These are phyloP conservation scores for Manis pentadactyla DNA, from an alignment of 2,797 vertebrate genomes.

Conservation along the genomic window DNA sequence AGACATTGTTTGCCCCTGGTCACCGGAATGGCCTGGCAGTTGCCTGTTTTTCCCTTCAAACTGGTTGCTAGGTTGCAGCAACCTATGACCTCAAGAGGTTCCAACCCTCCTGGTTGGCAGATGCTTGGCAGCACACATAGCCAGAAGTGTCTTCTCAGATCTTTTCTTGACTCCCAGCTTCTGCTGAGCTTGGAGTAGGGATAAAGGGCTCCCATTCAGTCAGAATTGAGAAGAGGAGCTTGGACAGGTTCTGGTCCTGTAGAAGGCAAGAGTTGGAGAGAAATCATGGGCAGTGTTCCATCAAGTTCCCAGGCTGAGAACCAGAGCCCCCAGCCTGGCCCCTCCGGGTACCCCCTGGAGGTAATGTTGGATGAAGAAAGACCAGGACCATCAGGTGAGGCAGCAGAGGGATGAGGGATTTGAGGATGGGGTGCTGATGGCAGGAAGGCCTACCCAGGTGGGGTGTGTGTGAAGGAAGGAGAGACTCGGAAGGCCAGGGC, in stretches of 20 bases:
- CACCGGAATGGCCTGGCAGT: too few relatives aligned
- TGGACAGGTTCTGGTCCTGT: background rate
- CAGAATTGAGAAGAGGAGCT: background rate
- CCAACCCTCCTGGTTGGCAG: too few relatives aligned
- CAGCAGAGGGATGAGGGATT: background rate
- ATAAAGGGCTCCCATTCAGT: too few relatives aligned
- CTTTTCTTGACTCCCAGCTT: too few relatives aligned
- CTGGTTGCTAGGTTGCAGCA: too few relatives aligned
- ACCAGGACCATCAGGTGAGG: constrained; percentile 55
- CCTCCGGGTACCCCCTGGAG: background rate
- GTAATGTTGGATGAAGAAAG: background rate
- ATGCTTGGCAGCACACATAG: too few relatives aligned
- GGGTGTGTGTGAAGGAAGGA: background rate
- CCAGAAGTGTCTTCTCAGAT: too few relatives aligned
- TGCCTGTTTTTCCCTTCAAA: too few relatives aligned
- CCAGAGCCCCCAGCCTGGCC: background rate
- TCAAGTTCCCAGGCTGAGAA: background rate
- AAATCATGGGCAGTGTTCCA: background rate
- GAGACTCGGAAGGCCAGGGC: background rate
- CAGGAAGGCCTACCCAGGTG: background rate
- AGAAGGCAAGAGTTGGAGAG: background rate
- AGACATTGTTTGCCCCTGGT: too few relatives aligned
- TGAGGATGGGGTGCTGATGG: background rate
- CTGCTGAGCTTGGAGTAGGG: too few relatives aligned
- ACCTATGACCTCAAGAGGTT: too few relatives aligned